Evolutionary conservation across 2,888 invertebrate genomes (phyloP), one percentile per base, ranked within the genome.

Genomic region (Erpobdella octoculata): DNA sequence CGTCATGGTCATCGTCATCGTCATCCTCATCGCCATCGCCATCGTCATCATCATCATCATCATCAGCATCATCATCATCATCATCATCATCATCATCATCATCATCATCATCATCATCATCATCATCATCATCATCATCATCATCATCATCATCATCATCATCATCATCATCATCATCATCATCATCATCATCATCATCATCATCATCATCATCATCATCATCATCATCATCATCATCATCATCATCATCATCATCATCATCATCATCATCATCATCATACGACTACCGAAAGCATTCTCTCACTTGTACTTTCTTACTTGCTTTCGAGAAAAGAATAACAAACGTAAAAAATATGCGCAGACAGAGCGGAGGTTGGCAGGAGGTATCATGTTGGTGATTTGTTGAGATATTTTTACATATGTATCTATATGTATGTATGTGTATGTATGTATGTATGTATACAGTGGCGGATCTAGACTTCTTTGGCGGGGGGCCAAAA

Each of bases 101-200:
- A 15, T 12, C 53, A 48, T n/a, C 53, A 53, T 53, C 53, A 12
- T 48, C 37, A 66, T 66, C 37, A 66, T 66, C 37, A 66, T 66
- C 66, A 66, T 66, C 66, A 66, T 21, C 66, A 38, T 41, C 66
- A 66, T 9, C 66, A 53, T 21, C 66, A 66, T 41, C 41, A 66
- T 66, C 66, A 66, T 48, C 66, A 66, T 66, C 66, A 48, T 66
- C 66, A 67, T 67, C 38, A 9, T 67, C 38, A 53, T 46, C 38
- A 36, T 67, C 38, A 9, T 67, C 38, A 36, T 67, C 38, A 18
- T 67, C 67, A 21, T 67, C 38, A 38, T 53, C n/a, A 53, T 28
- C 53, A 53, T 21, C 53, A 3, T 67, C 38, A 2, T 64, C 33
- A 31, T 64, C 67, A 5, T 28, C 46, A 67, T 67, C 67, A 5